phyloP scores from a whole-genome alignment of 2,113 vertebrate species.

The Poicephalus meyeri region DNA sequence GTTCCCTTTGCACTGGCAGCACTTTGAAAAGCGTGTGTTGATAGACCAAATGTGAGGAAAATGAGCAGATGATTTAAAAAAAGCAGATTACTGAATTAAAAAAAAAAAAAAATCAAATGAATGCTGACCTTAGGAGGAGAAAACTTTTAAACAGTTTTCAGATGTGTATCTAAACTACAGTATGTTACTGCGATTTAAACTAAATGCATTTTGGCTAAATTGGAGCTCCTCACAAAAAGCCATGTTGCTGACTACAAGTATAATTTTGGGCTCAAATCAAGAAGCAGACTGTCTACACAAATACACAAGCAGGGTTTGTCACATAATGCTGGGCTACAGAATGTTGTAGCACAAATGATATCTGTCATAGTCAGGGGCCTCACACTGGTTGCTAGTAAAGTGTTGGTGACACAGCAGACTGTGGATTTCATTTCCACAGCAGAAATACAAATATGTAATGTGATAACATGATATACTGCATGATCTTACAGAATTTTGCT shows the following conservation, averaged over 20 bases:
- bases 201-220: not conserved
- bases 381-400: not conserved
- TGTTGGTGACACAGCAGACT: not conserved
- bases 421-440: not conserved
- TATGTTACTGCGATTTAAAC: not conserved
- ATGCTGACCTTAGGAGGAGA: not conserved
- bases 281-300: not conserved
- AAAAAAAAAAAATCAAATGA: not conserved
- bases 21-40: not conserved
- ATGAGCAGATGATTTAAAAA: not conserved
- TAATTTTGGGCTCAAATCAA: not conserved
- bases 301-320: not conserved
- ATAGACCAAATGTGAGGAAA: conserved; percentile 6
- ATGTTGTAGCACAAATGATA: not conserved
- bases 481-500: not conserved
- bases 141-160: conserved; percentile 17
- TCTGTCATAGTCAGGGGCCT: not conserved
- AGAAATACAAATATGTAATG: not conserved
- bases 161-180: not conserved
- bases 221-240: not conserved
- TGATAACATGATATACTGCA: not conserved
- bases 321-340: not conserved
- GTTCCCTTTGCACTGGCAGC: not conserved
- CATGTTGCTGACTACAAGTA: not conserved
- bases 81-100: not conserved